phyloP scores from a whole-genome alignment of 2,888 invertebrate species.

The Palloptera scutellata region DNA sequence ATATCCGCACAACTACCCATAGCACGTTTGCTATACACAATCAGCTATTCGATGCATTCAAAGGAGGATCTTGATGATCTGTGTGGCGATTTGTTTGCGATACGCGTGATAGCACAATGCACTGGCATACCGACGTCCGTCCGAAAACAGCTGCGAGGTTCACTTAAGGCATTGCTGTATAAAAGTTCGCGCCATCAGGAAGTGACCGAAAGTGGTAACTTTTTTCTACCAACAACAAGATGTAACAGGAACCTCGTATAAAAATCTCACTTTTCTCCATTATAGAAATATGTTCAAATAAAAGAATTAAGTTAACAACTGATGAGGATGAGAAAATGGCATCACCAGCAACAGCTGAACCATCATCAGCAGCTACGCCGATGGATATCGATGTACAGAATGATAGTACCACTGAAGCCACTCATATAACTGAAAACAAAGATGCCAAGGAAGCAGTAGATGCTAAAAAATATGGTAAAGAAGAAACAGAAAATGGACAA shows the following conservation, averaged over 20 bases:
- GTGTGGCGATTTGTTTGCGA: constrained; percentile 64
- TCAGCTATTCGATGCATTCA: constrained; percentile 62
- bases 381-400: constrained; percentile 8
- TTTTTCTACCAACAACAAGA: background rate
- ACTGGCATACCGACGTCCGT: constrained; percentile 62
- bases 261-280: background rate
- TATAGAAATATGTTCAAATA: constrained; percentile 1
- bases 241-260: background rate
- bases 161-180: constrained; percentile 57
- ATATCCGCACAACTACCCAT: constrained; percentile 62
- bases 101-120: constrained; percentile 63
- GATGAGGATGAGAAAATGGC: constrained; percentile 6
- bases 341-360: background rate
- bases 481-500: constrained; percentile 23
- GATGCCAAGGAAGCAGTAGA: constrained; percentile 33
- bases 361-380: background rate
- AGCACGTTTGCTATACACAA: constrained; percentile 62
- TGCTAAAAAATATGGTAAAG: constrained; percentile 17
- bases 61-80: constrained; percentile 64
- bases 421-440: constrained; percentile 30
- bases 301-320: constrained; percentile 1
- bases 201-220: constrained; percentile 55
- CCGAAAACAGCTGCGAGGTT: constrained; percentile 60
- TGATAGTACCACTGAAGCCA: constrained; percentile 19
- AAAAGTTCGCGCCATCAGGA: constrained; percentile 58